Evolutionary conservation across 1,140 invertebrate species (phyloP).

Genomic region (Pseudomyrmex sp.): DNA sequence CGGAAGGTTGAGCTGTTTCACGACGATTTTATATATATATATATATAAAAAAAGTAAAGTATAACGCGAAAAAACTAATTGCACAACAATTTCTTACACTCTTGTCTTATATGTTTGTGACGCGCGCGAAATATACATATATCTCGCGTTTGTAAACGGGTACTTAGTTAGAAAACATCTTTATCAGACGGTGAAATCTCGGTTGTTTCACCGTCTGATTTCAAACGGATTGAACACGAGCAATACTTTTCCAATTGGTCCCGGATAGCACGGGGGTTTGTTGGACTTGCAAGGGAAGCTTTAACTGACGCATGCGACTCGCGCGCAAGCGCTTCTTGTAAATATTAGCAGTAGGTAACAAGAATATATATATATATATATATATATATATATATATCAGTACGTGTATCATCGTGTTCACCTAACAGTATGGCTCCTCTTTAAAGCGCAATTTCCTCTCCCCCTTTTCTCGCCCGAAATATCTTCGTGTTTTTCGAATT

Average conservation of each 20-base stretch:
- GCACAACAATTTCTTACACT: constrained; percentile 1
- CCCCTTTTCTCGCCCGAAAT: background rate
- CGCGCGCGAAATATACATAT: background rate
- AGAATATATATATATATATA: background rate
- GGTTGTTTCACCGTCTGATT: background rate
- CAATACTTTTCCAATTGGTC: constrained; percentile 42
- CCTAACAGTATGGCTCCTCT: background rate
- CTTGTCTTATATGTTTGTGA: background rate
- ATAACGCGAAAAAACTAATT: no score
- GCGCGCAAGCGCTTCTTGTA: constrained; percentile 54
- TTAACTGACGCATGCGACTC: constrained; percentile 38
- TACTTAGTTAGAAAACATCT: background rate
- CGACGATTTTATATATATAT: background rate
- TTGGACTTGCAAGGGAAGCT: constrained; percentile 51
- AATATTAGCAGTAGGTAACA: constrained; percentile 66
- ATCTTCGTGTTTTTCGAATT: constrained; percentile 12
- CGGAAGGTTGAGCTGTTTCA: background rate
- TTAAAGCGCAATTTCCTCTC: constrained; percentile 18
- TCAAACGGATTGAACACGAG: background rate
- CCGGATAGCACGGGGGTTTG: constrained; percentile 15
- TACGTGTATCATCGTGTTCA: constrained; percentile 32
- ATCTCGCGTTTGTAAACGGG: background rate
- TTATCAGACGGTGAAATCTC: constrained; percentile 1
- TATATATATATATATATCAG: background rate
- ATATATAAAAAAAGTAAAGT: background rate